phyloP scores from a whole-genome alignment of 2,113 vertebrate genomes.

The Lichenostomus cassidix region DNA sequence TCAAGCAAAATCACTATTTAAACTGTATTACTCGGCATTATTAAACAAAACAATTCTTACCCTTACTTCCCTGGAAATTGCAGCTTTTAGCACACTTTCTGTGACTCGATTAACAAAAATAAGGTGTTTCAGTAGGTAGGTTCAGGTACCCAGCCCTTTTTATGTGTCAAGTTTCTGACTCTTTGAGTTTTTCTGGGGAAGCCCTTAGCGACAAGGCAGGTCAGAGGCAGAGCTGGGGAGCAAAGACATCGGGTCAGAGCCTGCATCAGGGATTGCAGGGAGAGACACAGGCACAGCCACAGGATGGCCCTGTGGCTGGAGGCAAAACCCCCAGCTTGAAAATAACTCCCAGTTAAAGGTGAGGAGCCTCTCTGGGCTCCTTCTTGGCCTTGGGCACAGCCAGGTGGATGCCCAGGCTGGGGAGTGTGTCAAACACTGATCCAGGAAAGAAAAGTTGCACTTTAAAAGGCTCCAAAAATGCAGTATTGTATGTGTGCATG shows the following conservation, averaged over 20 bases:
- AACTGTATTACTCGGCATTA: background rate
- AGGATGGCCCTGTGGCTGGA: accelerated
- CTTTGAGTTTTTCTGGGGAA: background rate
- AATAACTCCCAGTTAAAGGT: background rate
- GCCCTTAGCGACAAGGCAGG: background rate
- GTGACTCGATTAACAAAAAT: background rate
- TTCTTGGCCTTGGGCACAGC: background rate
- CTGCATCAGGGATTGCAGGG: background rate
- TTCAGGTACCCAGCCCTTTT: background rate
- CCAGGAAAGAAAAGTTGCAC: background rate
- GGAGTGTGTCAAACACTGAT: background rate
- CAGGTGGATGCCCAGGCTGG: background rate
- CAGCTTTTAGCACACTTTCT: background rate
- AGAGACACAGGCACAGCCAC: background rate
- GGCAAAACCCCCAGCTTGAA: background rate
- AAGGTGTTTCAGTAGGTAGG: background rate
- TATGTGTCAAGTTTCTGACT: background rate
- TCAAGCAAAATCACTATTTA: background rate
- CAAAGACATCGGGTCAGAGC: background rate
- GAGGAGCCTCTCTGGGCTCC: background rate
- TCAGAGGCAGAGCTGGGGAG: background rate
- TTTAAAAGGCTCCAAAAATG: background rate
- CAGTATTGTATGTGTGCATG: accelerated
- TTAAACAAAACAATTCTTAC: background rate
- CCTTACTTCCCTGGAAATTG: background rate